A percentile compares a stretch with the other conserved stretches of the same genome.
Evolutionary conservation across 2,797 vertebrate genomes (phyloP).

Genomic region (Pseudotriccus pelzelni): DNA sequence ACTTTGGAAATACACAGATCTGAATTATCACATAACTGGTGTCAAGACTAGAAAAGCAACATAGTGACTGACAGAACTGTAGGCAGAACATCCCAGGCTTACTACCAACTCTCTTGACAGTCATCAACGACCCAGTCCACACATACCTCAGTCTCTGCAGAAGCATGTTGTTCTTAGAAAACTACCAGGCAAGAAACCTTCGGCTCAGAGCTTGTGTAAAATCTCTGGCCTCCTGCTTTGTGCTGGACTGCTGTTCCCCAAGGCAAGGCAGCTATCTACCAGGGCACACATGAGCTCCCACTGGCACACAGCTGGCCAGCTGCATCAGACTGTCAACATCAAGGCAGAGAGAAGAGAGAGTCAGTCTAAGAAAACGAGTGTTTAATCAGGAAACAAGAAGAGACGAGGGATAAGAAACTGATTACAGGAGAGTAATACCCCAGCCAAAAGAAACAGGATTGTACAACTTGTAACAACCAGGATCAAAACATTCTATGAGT

Average conservation of each 20-base stretch:
- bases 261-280: neutral
- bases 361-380: slow-evolving; percentile 73
- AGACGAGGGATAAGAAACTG: slow-evolving; percentile 70
- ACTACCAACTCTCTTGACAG: neutral
- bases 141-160: neutral
- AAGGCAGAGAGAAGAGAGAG: slow-evolving; percentile 47
- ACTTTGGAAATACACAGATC: neutral
- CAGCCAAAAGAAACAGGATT: slow-evolving; percentile 67
- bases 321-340: neutral
- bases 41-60: neutral
- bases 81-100: neutral
- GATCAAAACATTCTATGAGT: slow-evolving; percentile 39
- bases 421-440: slow-evolving; percentile 67
- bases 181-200: neutral
- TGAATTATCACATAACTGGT: rapidly evolving
- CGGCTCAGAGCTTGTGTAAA: neutral
- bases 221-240: neutral
- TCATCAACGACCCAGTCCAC: neutral
- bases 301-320: neutral
- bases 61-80: neutral
- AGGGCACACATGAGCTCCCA: neutral
- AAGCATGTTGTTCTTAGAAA: neutral
- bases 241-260: neutral
- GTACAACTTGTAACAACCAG: slow-evolving; percentile 49
- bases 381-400: slow-evolving; percentile 76